A percentile compares a stretch with the other conserved stretches of the same genome.
Conservation (phyloP, 2,888 invertebrate genomes). For the Schizaphis graminum region DNA sequence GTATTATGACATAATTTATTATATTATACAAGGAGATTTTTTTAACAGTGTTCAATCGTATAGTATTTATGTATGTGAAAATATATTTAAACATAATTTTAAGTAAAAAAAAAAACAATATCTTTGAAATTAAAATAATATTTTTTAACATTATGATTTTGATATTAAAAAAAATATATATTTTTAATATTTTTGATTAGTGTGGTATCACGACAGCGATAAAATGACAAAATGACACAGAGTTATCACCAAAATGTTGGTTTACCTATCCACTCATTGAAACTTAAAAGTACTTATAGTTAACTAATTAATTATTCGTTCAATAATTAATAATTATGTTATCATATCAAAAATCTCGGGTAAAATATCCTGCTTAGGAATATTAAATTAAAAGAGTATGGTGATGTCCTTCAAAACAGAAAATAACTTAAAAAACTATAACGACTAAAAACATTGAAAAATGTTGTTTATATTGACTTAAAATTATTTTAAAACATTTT, state of each 20-base stretch:
- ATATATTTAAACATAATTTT: not conserved
- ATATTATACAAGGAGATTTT: not conserved
- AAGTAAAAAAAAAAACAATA: not conserved
- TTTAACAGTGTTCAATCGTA: not conserved
- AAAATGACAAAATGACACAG: not conserved
- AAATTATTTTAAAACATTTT: not conserved
- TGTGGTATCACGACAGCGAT: not conserved
- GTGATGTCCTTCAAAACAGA: not conserved
- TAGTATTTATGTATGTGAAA: not conserved
- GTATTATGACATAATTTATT: not conserved
- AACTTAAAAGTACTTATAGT: not conserved
- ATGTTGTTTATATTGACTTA: not conserved
- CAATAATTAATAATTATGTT: not conserved
- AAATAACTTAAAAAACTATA: not conserved
- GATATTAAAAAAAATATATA: not conserved
- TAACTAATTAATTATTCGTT: not conserved
- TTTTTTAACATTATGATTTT: not conserved
- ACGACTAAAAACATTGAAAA: not conserved
- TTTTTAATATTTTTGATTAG: not conserved
- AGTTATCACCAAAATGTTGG: not conserved
- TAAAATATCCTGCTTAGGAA: not conserved
- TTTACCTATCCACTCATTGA: not conserved
- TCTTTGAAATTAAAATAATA: not conserved
- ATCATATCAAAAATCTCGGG: not conserved
- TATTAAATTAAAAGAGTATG: not conserved